A percentile compares a stretch with the other conserved stretches of the same genome.
These are phyloP conservation scores for Notocelia uddmanniana DNA, from an alignment of 2,888 invertebrate genomes.

Conservation along the genomic window DNA sequence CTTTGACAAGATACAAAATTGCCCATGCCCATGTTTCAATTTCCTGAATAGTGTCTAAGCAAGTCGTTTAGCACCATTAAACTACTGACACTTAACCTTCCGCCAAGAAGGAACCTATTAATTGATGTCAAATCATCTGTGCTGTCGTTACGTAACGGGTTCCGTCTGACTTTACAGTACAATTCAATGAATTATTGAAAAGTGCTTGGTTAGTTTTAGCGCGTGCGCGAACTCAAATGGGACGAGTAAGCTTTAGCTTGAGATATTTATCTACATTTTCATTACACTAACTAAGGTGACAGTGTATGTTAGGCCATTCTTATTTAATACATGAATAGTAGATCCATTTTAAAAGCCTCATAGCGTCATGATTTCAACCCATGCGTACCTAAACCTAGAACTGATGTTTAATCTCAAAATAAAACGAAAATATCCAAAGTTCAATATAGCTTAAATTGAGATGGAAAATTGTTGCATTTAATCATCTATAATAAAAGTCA, in stretches of 20 bases:
- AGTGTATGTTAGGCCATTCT: background rate
- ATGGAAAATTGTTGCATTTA: background rate
- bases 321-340: background rate
- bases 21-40: background rate
- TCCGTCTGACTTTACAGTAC: slow-evolving; percentile 55
- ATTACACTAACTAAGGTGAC: background rate
- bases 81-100: background rate
- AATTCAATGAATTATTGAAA: slow-evolving; percentile 53
- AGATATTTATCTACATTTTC: slow-evolving; percentile 26
- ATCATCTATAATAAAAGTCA: slow-evolving; percentile 23
- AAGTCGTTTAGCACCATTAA: background rate
- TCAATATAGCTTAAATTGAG: too few species aligned
- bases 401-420: background rate
- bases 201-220: slow-evolving; percentile 40
- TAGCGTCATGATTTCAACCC: background rate
- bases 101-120: background rate
- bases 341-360: background rate
- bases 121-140: slow-evolving; percentile 18
- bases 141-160: slow-evolving; percentile 54
- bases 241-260: slow-evolving; percentile 19
- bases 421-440: background rate
- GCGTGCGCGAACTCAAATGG: slow-evolving; percentile 39
- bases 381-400: background rate
- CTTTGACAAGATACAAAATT: background rate
- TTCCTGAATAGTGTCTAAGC: background rate